phyloP scores from a whole-genome alignment of 2,113 vertebrate genomes.

The Dasyurus viverrinus region DNA sequence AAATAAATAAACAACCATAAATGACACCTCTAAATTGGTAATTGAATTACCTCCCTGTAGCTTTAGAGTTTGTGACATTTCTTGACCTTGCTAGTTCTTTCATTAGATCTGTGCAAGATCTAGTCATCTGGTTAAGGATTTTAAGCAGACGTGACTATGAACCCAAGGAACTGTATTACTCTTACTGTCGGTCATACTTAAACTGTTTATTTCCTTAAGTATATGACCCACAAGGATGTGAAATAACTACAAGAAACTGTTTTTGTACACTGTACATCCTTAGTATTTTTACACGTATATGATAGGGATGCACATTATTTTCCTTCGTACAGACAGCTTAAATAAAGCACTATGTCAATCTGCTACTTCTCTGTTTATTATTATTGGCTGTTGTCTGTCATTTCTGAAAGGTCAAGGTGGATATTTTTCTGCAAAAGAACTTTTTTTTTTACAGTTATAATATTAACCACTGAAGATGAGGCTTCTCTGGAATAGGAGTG shows the following conservation, averaged over 20 bases:
- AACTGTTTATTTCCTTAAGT: constrained; percentile 89
- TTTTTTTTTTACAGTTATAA: constrained; percentile 75
- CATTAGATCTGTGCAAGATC: constrained; percentile 89
- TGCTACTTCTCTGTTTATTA: constrained; percentile 85
- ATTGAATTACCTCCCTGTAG: constrained; percentile 93
- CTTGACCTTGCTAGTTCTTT: constrained; percentile 92
- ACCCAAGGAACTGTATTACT: constrained; percentile 87
- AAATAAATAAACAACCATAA: constrained; percentile 76
- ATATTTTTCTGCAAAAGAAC: constrained; percentile 65
- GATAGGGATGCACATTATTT: constrained; percentile 97
- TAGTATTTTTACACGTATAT: constrained; percentile 99
- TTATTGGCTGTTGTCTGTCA: constrained; percentile 81
- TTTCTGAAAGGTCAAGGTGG: constrained; percentile 77
- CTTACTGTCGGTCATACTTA: constrained; percentile 87
- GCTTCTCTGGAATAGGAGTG: not conserved
- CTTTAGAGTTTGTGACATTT: constrained; percentile 93
- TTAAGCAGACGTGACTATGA: constrained; percentile 87
- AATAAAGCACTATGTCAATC: constrained; percentile 99
- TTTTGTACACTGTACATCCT: constrained; percentile 99
- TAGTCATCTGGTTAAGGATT: constrained; percentile 89
- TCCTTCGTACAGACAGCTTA: constrained; percentile 97
- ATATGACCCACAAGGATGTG: constrained; percentile 91
- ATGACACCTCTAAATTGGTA: constrained; percentile 88
- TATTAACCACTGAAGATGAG: constrained; percentile 73
- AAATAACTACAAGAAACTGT: constrained; percentile 93